phyloP scores from a whole-genome alignment of 2,797 vertebrate genomes.

The Amblyopsis hoosieri region DNA sequence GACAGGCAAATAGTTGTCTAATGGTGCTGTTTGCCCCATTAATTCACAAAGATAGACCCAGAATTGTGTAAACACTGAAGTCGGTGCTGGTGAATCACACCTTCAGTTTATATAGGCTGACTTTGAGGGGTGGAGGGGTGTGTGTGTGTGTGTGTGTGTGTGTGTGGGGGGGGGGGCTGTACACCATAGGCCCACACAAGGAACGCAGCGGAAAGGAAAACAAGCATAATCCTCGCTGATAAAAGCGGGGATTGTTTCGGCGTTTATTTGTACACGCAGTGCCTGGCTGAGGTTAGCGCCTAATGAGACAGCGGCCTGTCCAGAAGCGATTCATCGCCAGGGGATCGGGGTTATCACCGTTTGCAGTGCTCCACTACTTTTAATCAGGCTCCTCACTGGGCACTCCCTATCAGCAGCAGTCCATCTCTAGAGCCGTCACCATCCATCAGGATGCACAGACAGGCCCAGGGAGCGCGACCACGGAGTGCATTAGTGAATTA shows the following conservation, averaged over 20 bases:
- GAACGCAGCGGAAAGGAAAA: conserved; percentile 68
- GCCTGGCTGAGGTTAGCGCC: conserved; percentile 67
- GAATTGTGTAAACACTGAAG: conserved; percentile 70
- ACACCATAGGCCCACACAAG: conserved; percentile 68
- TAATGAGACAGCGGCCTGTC: conserved; percentile 77
- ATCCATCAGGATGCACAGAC: conserved; percentile 87
- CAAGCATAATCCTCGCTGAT: conserved; percentile 72
- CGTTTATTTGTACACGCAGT: conserved; percentile 74
- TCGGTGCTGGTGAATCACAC: conserved; percentile 71
- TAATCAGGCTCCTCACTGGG: conserved; percentile 85
- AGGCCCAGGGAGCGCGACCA: conserved; percentile 77
- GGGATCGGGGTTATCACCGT: conserved; percentile 85
- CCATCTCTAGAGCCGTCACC: conserved; percentile 77
- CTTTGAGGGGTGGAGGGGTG: not conserved
- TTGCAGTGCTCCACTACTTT: conserved; percentile 86
- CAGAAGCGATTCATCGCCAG: conserved; percentile 79
- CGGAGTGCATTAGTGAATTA: conserved; percentile 87
- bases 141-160: no score
- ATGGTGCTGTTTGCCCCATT: conserved; percentile 65
- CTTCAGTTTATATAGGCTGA: conserved; percentile 56
- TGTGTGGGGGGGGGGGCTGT: conserved; percentile 34
- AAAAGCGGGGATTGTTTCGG: conserved; percentile 69
- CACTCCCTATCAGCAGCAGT: conserved; percentile 89
- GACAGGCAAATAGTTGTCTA: conserved; percentile 71
- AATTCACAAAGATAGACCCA: conserved; percentile 70